A percentile compares a stretch with the other conserved stretches of the same genome.
These are phyloP conservation scores for Axea sp. DNA, from an alignment of 2,888 invertebrate species.

Conservation along the genomic window DNA sequence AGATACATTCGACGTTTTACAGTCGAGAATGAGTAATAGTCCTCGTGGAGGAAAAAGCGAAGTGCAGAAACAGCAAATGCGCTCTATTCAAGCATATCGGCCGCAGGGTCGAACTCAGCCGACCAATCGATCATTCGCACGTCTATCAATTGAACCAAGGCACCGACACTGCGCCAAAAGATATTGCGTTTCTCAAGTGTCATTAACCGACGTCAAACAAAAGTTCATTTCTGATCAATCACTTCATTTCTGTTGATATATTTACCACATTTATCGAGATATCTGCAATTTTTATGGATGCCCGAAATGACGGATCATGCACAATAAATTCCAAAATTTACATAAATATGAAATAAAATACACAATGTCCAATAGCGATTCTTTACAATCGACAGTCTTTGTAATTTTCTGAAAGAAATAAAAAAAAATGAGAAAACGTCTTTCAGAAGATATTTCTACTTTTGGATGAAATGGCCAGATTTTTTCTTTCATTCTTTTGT, in stretches of 20 bases:
- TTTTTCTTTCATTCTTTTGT: conserved; percentile 6
- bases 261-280: conserved; percentile 32
- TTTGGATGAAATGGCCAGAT: conserved; percentile 17
- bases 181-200: conserved; percentile 47
- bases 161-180: conserved; percentile 31
- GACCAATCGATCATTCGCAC: conserved; percentile 60
- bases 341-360: conserved; percentile 12
- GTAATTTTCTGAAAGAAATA: too few species aligned
- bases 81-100: conserved; percentile 6
- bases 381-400: too few species aligned
- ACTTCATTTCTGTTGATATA: conserved; percentile 28
- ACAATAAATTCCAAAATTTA: neutral
- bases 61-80: conserved; percentile 41
- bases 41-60: conserved; percentile 3
- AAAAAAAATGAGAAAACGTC: conserved; percentile 22
- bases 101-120: conserved; percentile 19
- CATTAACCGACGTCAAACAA: conserved; percentile 50
- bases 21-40: conserved; percentile 46
- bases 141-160: conserved; percentile 47
- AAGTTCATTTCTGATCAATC: conserved; percentile 42
- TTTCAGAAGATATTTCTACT: conserved; percentile 12
- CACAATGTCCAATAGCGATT: too few species aligned
- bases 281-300: conserved; percentile 22
- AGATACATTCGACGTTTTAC: conserved; percentile 24
- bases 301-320: conserved; percentile 19